Base-by-base conservation (phyloP, 2,888 invertebrate species). In the Epicampocera succincta region DNA sequence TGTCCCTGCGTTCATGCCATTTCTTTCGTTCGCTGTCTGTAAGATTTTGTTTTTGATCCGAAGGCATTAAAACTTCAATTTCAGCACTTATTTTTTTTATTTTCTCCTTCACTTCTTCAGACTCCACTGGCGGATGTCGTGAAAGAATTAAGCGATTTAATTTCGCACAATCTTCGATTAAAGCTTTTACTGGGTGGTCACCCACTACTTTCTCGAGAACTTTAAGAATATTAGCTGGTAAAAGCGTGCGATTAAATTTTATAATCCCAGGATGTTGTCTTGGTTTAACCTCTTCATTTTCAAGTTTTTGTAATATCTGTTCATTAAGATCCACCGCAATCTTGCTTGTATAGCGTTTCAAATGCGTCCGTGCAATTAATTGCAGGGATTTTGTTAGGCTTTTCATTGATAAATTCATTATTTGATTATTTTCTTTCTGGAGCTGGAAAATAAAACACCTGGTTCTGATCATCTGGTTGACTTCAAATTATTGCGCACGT, bases 191-290 rank as follows among this genome's bases (percentile, higher is more conserved):
- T 0, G 93, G 93, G 75, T 92, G 90, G 88, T 95, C 95, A 86
- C 92, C 91, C 84, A 92, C 87, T 84, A 93, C 90, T 52, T 91
- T 90, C 85, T 91, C 87, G 13, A 95, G 92, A 2, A 94, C 93
- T 21, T 92, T 91, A 25, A 92, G 87, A 76, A 96, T 92, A 76
- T 93, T 92, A 1, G 92, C 89, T 0, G 96, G 96, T 13, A 96
- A 87, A 3, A 89, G 83, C 0, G 93, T 91, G 1, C 92, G 87
- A 85, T 91, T 93, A 0, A 92, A 89, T 83, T 92, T 92, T 1
- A 93, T 90, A 58, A 93, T 92, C 29, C 97, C 97, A 0, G 96
- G 95, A 91, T 97, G 96, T 76, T 93, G 92, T 66, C 93, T 92
- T 0, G 95, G 94, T 88, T 95, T 95, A 0, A 90, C 46, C 40